Percentiles rank a stretch among this genome's conserved stretches.
These are phyloP conservation scores for Chionodraco myersi DNA, from an alignment of 2,113 vertebrate species.

Conservation along the genomic window DNA sequence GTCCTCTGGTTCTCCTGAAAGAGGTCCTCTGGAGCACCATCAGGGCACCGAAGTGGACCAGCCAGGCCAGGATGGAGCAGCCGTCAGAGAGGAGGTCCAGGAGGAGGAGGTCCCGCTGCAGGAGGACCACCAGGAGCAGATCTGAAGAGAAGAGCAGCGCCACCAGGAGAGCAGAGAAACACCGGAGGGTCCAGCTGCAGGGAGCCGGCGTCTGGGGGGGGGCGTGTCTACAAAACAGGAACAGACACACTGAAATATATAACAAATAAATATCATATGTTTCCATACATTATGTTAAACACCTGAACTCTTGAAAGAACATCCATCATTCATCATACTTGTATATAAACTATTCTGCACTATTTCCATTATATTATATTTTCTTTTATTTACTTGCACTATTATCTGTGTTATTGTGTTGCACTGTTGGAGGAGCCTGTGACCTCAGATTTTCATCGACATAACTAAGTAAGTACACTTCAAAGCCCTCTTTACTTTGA, in stretches of 20 bases:
- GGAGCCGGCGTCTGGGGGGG: conserved; percentile 44
- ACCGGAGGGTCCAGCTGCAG: conserved; percentile 87
- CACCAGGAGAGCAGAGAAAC: conserved; percentile 79
- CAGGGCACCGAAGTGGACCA: conserved; percentile 86
- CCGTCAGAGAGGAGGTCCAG: conserved; percentile 86
- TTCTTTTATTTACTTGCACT: too few species aligned
- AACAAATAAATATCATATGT: too few species aligned
- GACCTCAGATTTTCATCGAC: too few species aligned
- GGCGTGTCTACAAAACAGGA: conserved; percentile 55
- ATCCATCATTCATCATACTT: too few species aligned
- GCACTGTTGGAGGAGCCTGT: too few species aligned
- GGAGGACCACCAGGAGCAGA: conserved; percentile 77
- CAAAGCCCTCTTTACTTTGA: conserved; percentile 27
- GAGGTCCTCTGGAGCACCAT: conserved; percentile 79
- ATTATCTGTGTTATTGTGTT: not conserved
- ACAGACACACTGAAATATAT: not conserved
- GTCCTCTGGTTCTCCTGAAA: conserved; percentile 83
- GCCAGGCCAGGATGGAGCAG: conserved; percentile 87
- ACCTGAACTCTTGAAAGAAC: too few species aligned
- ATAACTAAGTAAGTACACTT: too few species aligned
- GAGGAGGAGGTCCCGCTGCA: conserved; percentile 81
- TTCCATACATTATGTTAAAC: too few species aligned
- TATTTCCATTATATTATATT: too few species aligned
- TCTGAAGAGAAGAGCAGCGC: conserved; percentile 84
- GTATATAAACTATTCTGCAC: too few species aligned